phyloP scores from a whole-genome alignment of 2,797 vertebrate genomes.

The Periophthalmus magnuspinnatus region DNA sequence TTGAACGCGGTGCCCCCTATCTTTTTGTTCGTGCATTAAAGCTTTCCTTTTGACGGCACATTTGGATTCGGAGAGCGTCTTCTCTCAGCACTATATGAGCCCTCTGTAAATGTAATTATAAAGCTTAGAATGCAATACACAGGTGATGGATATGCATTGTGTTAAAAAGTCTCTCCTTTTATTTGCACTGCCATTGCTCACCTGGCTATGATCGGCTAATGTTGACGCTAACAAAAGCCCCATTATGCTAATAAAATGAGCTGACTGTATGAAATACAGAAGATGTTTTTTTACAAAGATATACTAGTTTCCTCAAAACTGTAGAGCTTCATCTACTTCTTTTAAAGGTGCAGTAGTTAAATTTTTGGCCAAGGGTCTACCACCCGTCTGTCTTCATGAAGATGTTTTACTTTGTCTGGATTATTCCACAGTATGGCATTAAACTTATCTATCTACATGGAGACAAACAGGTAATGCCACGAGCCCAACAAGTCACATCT shows the following conservation, averaged over 20 bases:
- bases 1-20: neutral
- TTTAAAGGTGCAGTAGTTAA: neutral
- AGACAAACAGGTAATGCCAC: too few relatives aligned
- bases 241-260: neutral
- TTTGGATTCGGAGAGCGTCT: neutral
- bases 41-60: neutral
- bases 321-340: neutral
- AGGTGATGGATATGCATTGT: constrained; percentile 5
- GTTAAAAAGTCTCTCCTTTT: neutral
- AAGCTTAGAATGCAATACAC: constrained; percentile 6
- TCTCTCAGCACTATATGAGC: neutral
- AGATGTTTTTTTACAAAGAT: constrained; percentile 1
- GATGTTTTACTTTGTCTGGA: too few relatives aligned
- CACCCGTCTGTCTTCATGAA: too few relatives aligned
- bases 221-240: constrained; percentile 7
- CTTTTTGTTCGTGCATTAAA: neutral
- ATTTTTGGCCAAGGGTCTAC: too few relatives aligned
- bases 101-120: constrained; percentile 5
- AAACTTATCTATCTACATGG: too few relatives aligned
- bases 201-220: neutral
- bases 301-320: neutral
- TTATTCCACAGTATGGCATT: too few relatives aligned
- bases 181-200: constrained; percentile 1
- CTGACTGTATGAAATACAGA: neutral
- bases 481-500: too few relatives aligned